Evolutionary conservation across 2,888 invertebrate genomes (phyloP).

Genomic region (Campoletis raptor): DNA sequence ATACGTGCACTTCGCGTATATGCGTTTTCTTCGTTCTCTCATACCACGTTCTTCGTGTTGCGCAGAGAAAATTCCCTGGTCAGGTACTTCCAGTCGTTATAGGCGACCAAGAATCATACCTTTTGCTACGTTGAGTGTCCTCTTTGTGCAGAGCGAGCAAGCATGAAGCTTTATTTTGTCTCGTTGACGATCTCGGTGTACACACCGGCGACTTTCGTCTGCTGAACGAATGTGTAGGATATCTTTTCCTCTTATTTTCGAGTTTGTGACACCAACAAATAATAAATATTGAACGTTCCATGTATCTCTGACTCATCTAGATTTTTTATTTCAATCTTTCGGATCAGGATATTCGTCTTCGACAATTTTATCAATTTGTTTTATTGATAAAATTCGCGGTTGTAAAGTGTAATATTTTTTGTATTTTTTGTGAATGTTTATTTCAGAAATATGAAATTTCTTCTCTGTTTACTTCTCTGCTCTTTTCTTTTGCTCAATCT

Average conservation of each 20-base stretch:
- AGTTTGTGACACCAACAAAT: neutral
- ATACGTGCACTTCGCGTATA: slow-evolving; percentile 12
- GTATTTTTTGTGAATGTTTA: neutral
- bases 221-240: neutral
- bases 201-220: neutral
- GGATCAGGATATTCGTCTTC: neutral
- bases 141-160: slow-evolving; percentile 33
- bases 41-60: slow-evolving; percentile 5
- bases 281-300: slow-evolving; percentile 5
- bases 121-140: slow-evolving; percentile 45
- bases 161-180: slow-evolving; percentile 46
- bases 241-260: neutral
- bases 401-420: neutral
- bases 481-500: neutral
- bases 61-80: slow-evolving; percentile 38
- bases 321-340: neutral
- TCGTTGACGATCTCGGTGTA: slow-evolving; percentile 15
- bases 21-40: slow-evolving; percentile 13
- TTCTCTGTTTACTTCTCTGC: neutral
- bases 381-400: neutral
- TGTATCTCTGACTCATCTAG: neutral
- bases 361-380: neutral
- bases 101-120: slow-evolving; percentile 6
- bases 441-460: neutral
- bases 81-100: slow-evolving; percentile 29